Evolutionary conservation across 2,113 vertebrate species (phyloP), one percentile per base, ranked within the genome.

Genomic region (Rhinolophus sinicus): DNA sequence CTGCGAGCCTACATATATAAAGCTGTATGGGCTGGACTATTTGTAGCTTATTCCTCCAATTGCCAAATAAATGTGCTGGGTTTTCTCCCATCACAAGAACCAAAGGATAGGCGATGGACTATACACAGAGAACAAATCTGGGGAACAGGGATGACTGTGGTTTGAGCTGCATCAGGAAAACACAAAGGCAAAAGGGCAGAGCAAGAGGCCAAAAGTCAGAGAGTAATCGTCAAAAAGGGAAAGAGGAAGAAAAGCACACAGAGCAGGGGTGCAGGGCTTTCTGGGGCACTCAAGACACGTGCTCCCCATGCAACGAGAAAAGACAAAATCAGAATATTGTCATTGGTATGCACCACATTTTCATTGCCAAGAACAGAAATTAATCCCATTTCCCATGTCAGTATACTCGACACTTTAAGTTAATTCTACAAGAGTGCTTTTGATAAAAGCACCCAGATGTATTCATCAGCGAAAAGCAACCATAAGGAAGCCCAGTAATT

Each of bases 361-460:
- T 78, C 92, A 47, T 21, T 24, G 33, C 72, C 70, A 88, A 82
- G 80, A 83, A 94, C 21, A 94, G 93, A 92, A 93, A 40, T 65
- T 60, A 62, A 38, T 95, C 40, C 72, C 60, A 50, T 54, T 85
- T 65, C 70, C 72, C 84, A 56, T 0, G 5, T 38, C 35, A 94
- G 47, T 21, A 28, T 8, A 52, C 7, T 19, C 72, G 60, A 13
- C 73, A 77, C 82, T 81, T 94, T 64, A 72, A 88, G 85, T 52
- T 77, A 80, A 93, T 95, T 73, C 76, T 78, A 33, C n/a, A 28
- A 69, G 69, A 70, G 56, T 35, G 35, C 83, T 93, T 93, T 72
- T 56, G 84, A 56, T 67, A 58, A 60, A 69, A 93, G 44, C 7
- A 22, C 50, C 22, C 14, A 30, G 28, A 44, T 82, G 77, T n/a